Evolutionary conservation across 2,797 vertebrate species (phyloP), one percentile per base, ranked within the genome.

Genomic region (Vireo griseus): DNA sequence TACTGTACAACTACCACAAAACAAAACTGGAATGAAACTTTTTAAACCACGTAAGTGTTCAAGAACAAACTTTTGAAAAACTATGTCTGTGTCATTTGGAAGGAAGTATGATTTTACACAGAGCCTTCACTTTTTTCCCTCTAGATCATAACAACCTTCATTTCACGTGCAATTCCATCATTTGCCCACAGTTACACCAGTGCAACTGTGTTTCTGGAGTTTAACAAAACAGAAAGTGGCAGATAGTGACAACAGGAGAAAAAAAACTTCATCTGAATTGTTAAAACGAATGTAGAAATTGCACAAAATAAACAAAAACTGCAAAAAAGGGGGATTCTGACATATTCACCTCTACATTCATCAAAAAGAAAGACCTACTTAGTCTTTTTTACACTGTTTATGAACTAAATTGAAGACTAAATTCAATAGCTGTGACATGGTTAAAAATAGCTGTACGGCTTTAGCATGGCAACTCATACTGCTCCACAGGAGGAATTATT

Each of bases 401-500:
- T 63, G 82, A 82, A 87, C 33, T 66, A 86, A 78, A 75, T 63
- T 89, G 68, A 80, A 95, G 54, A 61, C 68, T 79, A 85, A 82
- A 58, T 81, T 54, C 88, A 66, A 66, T 80, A 96, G 80, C 62
- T 61, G 88, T 63, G 62, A 66, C 86, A 58, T 6, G 29, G 85
- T 67, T 86, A 85, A 97, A 96, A 97, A 95, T 88, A 95, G 87
- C 83, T 58, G 61, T 52, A 52, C 0, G 0, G 92, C 62, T 76
- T 86, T 86, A 92, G 92, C 66, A 57, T 2, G 1, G 84, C 79
- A 73, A 68, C 88, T 89, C 67, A 91, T 5, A 94, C 74, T 80
- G 82, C 80, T 90, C 78, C 83, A 72, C 92, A 91, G 69, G 73
- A 95, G 92, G 89, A 95, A 94, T 89, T 91, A 83, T 57, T 83